phyloP scores from a whole-genome alignment of 1,140 invertebrate genomes.

The Bilobella aurantiaca region DNA sequence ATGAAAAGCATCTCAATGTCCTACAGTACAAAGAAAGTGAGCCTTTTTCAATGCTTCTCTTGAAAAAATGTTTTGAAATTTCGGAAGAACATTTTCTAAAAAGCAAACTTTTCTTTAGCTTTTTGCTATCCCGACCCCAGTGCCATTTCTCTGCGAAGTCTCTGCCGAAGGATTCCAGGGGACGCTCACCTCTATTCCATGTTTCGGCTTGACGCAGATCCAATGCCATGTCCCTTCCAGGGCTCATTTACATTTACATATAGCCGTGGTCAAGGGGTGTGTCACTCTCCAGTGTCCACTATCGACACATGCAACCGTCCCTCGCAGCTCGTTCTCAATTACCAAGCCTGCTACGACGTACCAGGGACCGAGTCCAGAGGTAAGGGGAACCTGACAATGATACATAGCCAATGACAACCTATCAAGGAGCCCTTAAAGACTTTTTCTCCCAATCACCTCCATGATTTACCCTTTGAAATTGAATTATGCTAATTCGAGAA shows the following conservation, averaged over 20 bases:
- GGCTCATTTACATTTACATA: slow-evolving; percentile 43
- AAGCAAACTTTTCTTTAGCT: not conserved
- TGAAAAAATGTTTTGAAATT: not conserved
- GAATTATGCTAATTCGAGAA: slow-evolving; percentile 34
- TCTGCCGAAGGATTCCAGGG: slow-evolving; percentile 38
- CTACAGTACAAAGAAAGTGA: slow-evolving; percentile 57
- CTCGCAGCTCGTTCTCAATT: slow-evolving; percentile 50
- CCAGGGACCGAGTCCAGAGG: slow-evolving; percentile 43
- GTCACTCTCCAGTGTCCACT: slow-evolving; percentile 46
- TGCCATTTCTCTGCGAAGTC: slow-evolving; percentile 25
- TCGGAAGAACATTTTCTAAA: not conserved
- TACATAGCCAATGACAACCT: not conserved
- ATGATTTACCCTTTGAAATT: slow-evolving; percentile 51
- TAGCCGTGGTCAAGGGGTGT: slow-evolving; percentile 39
- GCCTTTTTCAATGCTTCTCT: slow-evolving; percentile 30
- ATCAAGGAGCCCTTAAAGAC: slow-evolving; percentile 49
- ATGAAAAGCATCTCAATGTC: slow-evolving; percentile 51
- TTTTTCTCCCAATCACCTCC: slow-evolving; percentile 50
- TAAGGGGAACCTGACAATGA: slow-evolving; percentile 28
- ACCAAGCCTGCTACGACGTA: slow-evolving; percentile 56
- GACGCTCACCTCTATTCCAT: slow-evolving; percentile 39
- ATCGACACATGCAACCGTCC: slow-evolving; percentile 55
- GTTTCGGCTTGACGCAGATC: slow-evolving; percentile 38
- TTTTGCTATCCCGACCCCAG: slow-evolving; percentile 13
- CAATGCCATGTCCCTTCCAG: slow-evolving; percentile 34